Base-by-base conservation (phyloP, 2,113 vertebrate species). In the Oryzias woworae region DNA sequence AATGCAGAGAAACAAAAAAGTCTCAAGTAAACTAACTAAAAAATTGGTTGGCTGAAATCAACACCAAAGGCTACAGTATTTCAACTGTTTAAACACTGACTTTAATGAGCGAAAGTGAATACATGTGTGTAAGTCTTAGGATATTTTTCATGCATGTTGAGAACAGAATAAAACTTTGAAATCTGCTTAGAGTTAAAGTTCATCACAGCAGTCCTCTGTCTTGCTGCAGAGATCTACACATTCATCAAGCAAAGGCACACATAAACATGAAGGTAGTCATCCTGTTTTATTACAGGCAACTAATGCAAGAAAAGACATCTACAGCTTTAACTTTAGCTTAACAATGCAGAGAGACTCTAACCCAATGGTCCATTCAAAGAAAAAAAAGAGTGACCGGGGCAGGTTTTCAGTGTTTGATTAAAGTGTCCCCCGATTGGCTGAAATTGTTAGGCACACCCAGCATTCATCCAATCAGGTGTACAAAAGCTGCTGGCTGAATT, bases 391-490 rank as follows among this genome's bases (percentile, higher is more conserved):
- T 61, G 56, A 69, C 42, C 23, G 23, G 65, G 55, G 53, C 4
- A n/a, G 53, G 63, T 43, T 73, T 36, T 53, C 20, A 41, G 50
- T 77, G 62, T 81, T 60, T 63, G 14, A 75, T 81, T 55, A 80
- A 73, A 66, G 36, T 5, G 28, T 16, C 17, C 36, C 67, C 61
- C 62, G 66, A 88, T 85, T 88, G 85, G 87, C 68, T 62, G 4
- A 4, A 54, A 51, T 51, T 51, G 18, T n/a, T 24, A 50, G 56
- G 43, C 80, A 76, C 45, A 49, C 53, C 62, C 46, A 72, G 62
- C 66, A 50, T 73, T 50, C 64, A 43, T 54, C 87, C 87, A 86
- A 88, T 90, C 75, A 74, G 69, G 75, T 46, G 10, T 45, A 70
- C 36, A 17, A 61, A 85, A 73, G 74, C 72, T 77, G 71, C 68